These are phyloP conservation scores for Xestia c-nigrum DNA, from an alignment of 2,888 invertebrate genomes.

Conservation along the genomic window DNA sequence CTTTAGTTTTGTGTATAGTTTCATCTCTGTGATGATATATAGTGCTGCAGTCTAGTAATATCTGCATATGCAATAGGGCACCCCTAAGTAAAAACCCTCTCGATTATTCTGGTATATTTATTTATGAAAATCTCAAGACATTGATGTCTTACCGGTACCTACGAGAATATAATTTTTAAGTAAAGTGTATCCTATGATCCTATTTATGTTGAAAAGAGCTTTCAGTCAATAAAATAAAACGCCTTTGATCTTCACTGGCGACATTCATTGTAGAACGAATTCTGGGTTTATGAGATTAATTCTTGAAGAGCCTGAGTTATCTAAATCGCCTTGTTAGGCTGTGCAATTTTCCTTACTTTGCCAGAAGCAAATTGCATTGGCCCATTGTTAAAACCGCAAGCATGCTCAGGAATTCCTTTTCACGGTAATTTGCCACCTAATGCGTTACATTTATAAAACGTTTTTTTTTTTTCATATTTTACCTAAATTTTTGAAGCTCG, in stretches of 20 bases:
- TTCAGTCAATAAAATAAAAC: slow-evolving; percentile 31
- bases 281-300: slow-evolving; percentile 24
- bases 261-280: neutral
- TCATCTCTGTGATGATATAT: too few relatives aligned
- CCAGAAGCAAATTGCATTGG: neutral
- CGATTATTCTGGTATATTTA: too few relatives aligned
- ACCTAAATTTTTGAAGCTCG: neutral
- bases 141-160: neutral
- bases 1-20: too few relatives aligned
- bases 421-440: neutral
- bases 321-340: neutral
- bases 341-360: neutral
- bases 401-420: neutral
- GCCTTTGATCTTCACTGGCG: slow-evolving; percentile 21
- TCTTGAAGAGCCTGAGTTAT: neutral
- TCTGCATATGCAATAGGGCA: too few relatives aligned
- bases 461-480: neutral
- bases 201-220: slow-evolving; percentile 30
- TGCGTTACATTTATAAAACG: neutral
- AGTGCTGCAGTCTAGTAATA: too few relatives aligned
- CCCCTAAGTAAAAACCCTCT: too few relatives aligned
- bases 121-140: slow-evolving; percentile 1
- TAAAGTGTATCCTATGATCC: slow-evolving; percentile 9
- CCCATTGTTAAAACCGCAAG: neutral
- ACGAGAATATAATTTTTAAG: too few relatives aligned